Conservation (phyloP, 2,797 vertebrate species). For the Cirrhinus molitorella region DNA sequence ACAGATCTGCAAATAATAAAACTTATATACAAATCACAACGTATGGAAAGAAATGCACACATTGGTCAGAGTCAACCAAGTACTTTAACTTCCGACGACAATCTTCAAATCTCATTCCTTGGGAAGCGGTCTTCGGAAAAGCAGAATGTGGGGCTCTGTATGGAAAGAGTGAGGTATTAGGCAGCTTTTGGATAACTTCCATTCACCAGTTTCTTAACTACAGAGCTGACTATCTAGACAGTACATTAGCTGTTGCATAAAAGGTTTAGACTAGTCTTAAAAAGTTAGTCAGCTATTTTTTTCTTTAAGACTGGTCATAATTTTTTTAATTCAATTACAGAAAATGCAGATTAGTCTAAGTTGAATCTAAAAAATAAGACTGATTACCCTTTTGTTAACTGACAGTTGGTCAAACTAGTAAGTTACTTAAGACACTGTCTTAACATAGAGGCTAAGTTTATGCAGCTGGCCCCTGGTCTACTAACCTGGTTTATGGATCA, state of each 20-base stretch:
- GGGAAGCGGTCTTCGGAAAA: conserved; percentile 81
- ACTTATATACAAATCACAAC: conserved; percentile 69
- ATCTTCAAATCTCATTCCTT: conserved; percentile 71
- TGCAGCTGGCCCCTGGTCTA: neutral
- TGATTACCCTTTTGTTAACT: no score
- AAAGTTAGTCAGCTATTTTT: no score
- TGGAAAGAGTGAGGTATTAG: conserved; percentile 43
- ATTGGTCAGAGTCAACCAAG: conserved; percentile 56
- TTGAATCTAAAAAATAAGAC: no score
- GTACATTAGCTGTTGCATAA: neutral
- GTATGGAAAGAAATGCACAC: conserved; percentile 64
- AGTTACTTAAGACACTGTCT: no score
- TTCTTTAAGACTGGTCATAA: no score
- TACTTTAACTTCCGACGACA: conserved; percentile 52
- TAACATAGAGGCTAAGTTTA: no score
- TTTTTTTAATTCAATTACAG: no score
- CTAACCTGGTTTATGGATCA: conserved; percentile 85
- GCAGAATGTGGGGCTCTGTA: conserved; percentile 83
- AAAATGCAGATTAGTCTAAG: no score
- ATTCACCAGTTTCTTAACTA: neutral
- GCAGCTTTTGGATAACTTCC: neutral
- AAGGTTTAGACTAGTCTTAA: no score
- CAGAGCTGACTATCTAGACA: neutral
- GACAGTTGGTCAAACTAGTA: no score
- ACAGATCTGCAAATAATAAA: conserved; percentile 62